phyloP scores from a whole-genome alignment of 1,140 invertebrate genomes.

The Amphibalanus amphitrite region DNA sequence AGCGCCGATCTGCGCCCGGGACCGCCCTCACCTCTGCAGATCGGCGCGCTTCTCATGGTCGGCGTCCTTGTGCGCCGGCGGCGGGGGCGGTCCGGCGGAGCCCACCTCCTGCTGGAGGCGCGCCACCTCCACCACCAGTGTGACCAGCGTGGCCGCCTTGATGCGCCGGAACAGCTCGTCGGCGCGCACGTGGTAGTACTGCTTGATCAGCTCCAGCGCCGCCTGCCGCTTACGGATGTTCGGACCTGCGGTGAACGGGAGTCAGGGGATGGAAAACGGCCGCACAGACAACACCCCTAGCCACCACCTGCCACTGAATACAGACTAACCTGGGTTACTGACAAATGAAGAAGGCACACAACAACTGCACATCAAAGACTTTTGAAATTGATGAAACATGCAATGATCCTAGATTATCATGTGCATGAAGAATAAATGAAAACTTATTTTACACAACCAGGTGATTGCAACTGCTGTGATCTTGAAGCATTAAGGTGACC shows the following conservation, averaged over 20 bases:
- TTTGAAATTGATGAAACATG: too few relatives aligned
- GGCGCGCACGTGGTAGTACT: slow-evolving; percentile 23
- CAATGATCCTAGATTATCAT: too few relatives aligned
- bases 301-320: too few relatives aligned
- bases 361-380: too few relatives aligned
- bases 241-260: not conserved
- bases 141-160: slow-evolving; percentile 32
- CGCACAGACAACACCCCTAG: too few relatives aligned
- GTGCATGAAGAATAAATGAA: too few relatives aligned
- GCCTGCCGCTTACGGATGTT: slow-evolving; percentile 19
- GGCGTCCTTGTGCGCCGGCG: slow-evolving; percentile 1
- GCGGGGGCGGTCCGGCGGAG: slow-evolving; percentile 8
- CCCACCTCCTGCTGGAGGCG: slow-evolving; percentile 12
- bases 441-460: too few relatives aligned
- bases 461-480: too few relatives aligned
- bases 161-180: slow-evolving; percentile 36
- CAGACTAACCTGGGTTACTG: too few relatives aligned
- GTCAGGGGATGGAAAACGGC: too few relatives aligned
- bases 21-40: slow-evolving; percentile 8
- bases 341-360: too few relatives aligned
- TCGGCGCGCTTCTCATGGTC: not conserved
- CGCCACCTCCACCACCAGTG: slow-evolving; percentile 22
- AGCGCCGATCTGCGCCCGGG: not conserved
- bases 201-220: slow-evolving; percentile 41
- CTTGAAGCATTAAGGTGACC: too few relatives aligned